phyloP scores from a whole-genome alignment of 2,797 vertebrate species.

The Odontamblyopus lacepedii region DNA sequence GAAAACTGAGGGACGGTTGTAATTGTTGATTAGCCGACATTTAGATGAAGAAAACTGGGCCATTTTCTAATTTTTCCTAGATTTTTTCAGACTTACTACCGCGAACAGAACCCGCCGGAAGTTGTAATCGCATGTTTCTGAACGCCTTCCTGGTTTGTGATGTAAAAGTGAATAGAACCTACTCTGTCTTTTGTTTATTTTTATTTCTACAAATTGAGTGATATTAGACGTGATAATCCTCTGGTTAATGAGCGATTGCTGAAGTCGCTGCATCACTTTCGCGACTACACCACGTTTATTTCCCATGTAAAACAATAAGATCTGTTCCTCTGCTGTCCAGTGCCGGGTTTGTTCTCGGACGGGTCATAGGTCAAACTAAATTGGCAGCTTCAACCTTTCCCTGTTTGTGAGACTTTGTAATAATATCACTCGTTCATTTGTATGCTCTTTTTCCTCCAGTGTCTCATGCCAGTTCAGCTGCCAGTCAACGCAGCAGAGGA shows the following conservation, averaged over 20 bases:
- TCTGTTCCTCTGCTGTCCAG: background rate
- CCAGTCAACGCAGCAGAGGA: conserved; percentile 39
- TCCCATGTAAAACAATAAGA: background rate
- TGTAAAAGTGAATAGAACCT: too few relatives aligned
- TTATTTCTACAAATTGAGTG: too few relatives aligned
- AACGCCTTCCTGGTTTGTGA: too few relatives aligned
- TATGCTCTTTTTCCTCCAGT: conserved; percentile 12
- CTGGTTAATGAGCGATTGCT: background rate
- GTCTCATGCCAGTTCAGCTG: conserved; percentile 16
- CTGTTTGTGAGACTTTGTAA: background rate
- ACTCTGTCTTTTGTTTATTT: too few relatives aligned
- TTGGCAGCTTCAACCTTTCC: background rate
- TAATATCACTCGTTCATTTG: conserved; percentile 3
- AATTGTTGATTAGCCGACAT: too few relatives aligned
- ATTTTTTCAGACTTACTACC: too few relatives aligned
- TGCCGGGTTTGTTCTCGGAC: background rate
- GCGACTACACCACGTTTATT: background rate
- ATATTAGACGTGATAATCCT: background rate
- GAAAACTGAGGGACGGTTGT: too few relatives aligned
- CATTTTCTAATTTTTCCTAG: too few relatives aligned
- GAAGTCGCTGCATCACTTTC: background rate
- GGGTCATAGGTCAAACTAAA: background rate
- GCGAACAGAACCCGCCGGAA: too few relatives aligned
- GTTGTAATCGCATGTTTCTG: too few relatives aligned
- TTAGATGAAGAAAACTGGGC: too few relatives aligned